Evolutionary conservation across 2,113 vertebrate genomes (phyloP).

Genomic region (Mormyrus iriodes): DNA sequence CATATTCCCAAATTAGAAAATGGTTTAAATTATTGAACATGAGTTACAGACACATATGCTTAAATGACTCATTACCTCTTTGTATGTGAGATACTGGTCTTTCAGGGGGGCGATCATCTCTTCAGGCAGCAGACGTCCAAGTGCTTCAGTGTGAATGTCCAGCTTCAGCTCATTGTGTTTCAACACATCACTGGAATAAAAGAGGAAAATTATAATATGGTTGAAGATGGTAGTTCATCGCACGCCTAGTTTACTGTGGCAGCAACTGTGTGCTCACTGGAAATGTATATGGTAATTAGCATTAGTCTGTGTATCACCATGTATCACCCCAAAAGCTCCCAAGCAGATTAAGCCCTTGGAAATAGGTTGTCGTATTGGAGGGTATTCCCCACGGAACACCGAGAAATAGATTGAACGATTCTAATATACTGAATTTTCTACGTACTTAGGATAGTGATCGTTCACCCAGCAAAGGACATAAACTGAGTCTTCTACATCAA

Average conservation of each 20-base stretch:
- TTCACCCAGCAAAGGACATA: slow-evolving; percentile 76
- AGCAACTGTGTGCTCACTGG: background rate
- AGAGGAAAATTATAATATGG: background rate
- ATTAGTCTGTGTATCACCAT: background rate
- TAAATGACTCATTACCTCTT: slow-evolving; percentile 56
- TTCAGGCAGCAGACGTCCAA: slow-evolving; percentile 68
- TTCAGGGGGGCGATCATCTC: slow-evolving; percentile 58
- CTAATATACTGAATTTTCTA: background rate
- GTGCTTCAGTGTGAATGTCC: slow-evolving; percentile 50
- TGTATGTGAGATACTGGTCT: slow-evolving; percentile 58
- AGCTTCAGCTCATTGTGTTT: slow-evolving; percentile 49
- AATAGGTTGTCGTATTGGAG: background rate
- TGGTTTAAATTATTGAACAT: background rate
- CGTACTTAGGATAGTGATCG: slow-evolving; percentile 62
- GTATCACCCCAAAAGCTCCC: background rate
- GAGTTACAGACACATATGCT: background rate
- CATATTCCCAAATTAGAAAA: background rate
- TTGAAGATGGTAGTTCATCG: background rate
- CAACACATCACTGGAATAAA: slow-evolving; percentile 66
- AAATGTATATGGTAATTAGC: background rate
- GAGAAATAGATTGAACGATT: background rate
- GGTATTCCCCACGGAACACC: background rate
- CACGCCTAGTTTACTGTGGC: background rate
- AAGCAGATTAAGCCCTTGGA: background rate
- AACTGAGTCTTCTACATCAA: slow-evolving; percentile 61